These are phyloP conservation scores for Drepana falcataria DNA, from an alignment of 2,888 invertebrate genomes.

Conservation along the genomic window DNA sequence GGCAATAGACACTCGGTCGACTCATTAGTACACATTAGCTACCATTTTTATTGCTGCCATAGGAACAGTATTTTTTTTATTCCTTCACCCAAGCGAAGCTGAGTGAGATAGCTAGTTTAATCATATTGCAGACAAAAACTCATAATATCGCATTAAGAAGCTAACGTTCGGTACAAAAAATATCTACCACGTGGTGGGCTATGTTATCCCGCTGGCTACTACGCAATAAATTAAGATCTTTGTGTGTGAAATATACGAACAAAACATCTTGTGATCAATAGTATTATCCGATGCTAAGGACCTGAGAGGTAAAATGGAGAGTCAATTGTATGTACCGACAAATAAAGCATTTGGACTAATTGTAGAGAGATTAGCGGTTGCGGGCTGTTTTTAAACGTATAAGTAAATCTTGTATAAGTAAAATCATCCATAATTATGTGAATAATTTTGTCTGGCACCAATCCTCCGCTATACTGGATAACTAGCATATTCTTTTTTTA, in stretches of 20 bases:
- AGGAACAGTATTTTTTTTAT: no score
- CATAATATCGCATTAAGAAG: neutral
- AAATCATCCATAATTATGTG: no score
- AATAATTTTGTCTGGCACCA: no score
- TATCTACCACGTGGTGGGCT: neutral
- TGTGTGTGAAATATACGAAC: neutral
- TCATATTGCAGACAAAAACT: neutral
- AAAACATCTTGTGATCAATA: neutral
- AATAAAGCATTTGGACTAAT: neutral
- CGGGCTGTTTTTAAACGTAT: neutral
- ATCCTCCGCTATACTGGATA: no score
- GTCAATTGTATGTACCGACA: neutral
- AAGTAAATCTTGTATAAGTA: no score
- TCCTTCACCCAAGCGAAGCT: no score
- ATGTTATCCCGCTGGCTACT: neutral
- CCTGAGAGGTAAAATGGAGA: neutral
- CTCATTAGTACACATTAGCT: no score
- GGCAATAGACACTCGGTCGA: no score
- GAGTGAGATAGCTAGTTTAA: neutral
- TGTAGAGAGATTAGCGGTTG: neutral
- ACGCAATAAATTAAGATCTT: slow-evolving; percentile 1
- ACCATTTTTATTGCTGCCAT: no score
- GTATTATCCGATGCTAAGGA: neutral
- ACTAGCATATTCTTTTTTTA: no score
- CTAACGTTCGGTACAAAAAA: neutral